Evolutionary conservation across 2,888 invertebrate genomes (phyloP).

Genomic region (Megaustenia siamemsis): DNA sequence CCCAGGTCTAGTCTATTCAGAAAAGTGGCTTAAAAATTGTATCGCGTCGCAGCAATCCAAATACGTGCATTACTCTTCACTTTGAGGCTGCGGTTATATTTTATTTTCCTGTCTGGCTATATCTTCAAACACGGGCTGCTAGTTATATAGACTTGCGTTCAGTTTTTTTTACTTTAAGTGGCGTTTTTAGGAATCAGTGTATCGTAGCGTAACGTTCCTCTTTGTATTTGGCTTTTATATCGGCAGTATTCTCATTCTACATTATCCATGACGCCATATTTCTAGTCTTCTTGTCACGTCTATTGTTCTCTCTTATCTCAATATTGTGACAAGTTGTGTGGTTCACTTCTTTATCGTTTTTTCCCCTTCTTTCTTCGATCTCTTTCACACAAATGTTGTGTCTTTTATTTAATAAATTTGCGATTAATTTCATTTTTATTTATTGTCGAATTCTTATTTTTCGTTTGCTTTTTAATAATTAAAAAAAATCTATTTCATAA

Average conservation of each 20-base stretch:
- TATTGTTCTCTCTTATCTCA: not conserved
- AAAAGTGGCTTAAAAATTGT: conserved; percentile 10
- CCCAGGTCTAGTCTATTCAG: not conserved
- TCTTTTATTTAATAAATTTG: not conserved
- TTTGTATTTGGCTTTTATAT: not conserved
- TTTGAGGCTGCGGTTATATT: not conserved
- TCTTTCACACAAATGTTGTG: no score
- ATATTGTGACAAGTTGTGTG: not conserved
- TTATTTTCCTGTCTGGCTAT: conserved; percentile 15
- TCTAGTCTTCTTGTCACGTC: not conserved
- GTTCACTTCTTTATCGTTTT: not conserved
- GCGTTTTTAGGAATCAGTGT: not conserved
- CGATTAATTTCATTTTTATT: not conserved
- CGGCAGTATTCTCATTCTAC: not conserved
- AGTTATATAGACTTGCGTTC: conserved; percentile 8
- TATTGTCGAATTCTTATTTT: not conserved
- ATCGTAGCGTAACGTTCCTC: not conserved
- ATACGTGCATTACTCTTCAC: conserved; percentile 6
- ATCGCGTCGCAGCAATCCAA: not conserved
- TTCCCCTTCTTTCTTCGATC: no score
- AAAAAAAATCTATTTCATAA: no score
- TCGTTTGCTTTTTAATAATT: no score
- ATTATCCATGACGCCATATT: not conserved
- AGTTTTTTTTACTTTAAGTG: not conserved
- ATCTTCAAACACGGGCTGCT: not conserved